phyloP scores from a whole-genome alignment of 1,140 invertebrate species.

The Bursaphelenchus mucronatus region DNA sequence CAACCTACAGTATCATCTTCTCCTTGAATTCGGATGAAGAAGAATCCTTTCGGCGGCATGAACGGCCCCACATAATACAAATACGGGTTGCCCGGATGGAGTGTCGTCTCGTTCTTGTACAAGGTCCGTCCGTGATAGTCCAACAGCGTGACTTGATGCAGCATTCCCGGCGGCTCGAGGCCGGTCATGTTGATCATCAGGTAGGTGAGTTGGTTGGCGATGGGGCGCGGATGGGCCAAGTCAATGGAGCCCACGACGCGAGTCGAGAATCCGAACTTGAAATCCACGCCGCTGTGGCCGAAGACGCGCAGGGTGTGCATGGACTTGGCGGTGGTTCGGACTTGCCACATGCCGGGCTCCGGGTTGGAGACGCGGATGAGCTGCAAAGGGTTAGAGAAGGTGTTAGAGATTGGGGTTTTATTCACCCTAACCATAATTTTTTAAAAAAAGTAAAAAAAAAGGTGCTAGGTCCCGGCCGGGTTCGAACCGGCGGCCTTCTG shows the following conservation, averaged over 20 bases:
- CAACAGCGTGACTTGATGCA: slow-evolving; percentile 64
- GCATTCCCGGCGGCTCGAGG: slow-evolving; percentile 53
- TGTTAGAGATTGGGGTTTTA: slow-evolving; percentile 68
- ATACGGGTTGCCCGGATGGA: slow-evolving; percentile 51
- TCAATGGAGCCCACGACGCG: slow-evolving; percentile 61
- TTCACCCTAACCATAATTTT: no score
- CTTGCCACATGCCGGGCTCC: slow-evolving; percentile 67
- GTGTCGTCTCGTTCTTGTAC: slow-evolving; percentile 55
- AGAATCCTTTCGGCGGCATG: slow-evolving; percentile 64
- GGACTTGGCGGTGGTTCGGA: slow-evolving; percentile 67
- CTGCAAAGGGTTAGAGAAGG: slow-evolving; percentile 53
- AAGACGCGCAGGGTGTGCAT: slow-evolving; percentile 69
- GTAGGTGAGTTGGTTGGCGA: slow-evolving; percentile 61
- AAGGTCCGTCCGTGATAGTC: slow-evolving; percentile 64
- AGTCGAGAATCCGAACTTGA: slow-evolving; percentile 70
- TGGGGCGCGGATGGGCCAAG: slow-evolving; percentile 61
- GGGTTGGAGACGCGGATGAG: slow-evolving; percentile 68
- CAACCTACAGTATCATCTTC: slow-evolving; percentile 43
- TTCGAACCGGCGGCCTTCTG: slow-evolving; percentile 54
- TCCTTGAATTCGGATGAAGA: slow-evolving; percentile 65
- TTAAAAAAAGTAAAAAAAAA: no score
- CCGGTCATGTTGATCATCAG: slow-evolving; percentile 65
- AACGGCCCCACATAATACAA: slow-evolving; percentile 64
- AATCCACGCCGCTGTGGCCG: slow-evolving; percentile 68
- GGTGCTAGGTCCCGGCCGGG: slow-evolving; percentile 46